phyloP scores from a whole-genome alignment of 2,888 invertebrate species.

The Epinotia demarniana region DNA sequence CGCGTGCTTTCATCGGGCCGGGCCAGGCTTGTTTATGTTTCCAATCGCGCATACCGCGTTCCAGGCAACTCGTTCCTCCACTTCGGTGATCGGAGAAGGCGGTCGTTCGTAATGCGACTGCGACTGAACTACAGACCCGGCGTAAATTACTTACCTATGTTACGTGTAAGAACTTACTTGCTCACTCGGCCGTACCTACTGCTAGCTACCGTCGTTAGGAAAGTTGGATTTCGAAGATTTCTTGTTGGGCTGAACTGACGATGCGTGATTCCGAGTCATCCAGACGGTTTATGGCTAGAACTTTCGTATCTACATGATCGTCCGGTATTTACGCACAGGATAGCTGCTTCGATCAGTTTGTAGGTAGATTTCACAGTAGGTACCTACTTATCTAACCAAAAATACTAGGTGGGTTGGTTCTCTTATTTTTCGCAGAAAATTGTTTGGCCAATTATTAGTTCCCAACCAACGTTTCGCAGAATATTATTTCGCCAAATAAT shows the following conservation, averaged over 20 bases:
- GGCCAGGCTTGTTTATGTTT: conserved; percentile 66
- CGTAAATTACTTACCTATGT: conserved; percentile 43
- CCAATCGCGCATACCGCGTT: conserved; percentile 60
- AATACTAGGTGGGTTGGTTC: too few relatives aligned
- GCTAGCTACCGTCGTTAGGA: conserved; percentile 35
- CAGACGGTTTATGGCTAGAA: conserved; percentile 2
- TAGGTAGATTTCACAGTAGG: background rate
- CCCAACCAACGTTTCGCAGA: too few relatives aligned
- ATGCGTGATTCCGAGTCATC: conserved; percentile 11
- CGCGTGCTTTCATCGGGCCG: conserved; percentile 67
- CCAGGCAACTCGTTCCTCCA: conserved; percentile 60
- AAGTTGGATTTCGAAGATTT: conserved; percentile 28
- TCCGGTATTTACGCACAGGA: conserved; percentile 11
- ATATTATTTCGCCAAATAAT: too few relatives aligned
- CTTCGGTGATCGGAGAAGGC: conserved; percentile 60
- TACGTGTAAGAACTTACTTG: conserved; percentile 37
- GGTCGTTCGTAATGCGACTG: conserved; percentile 48
- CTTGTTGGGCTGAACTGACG: conserved; percentile 16
- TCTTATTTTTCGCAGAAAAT: too few relatives aligned
- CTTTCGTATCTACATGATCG: background rate
- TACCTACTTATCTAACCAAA: too few relatives aligned
- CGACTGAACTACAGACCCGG: conserved; percentile 42
- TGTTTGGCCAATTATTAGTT: too few relatives aligned
- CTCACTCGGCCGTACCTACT: conserved; percentile 14
- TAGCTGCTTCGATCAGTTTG: background rate